These are phyloP conservation scores for Bombyx mori DNA, from an alignment of 1,140 invertebrate genomes.

Conservation along the genomic window DNA sequence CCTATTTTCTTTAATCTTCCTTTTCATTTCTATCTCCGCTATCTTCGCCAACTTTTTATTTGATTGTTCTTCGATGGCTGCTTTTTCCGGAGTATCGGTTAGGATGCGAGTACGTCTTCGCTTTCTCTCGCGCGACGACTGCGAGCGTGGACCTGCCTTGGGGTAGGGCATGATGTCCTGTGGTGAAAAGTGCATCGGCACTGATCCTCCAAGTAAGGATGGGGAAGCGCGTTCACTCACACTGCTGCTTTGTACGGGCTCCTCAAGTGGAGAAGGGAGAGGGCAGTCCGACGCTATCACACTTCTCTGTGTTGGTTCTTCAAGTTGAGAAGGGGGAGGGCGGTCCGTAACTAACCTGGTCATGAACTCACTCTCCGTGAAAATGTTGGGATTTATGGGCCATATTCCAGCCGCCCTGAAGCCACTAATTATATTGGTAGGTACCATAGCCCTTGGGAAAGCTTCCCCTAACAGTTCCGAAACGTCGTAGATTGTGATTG, in stretches of 20 bases:
- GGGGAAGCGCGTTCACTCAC: conserved; percentile 7
- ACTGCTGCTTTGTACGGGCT: conserved; percentile 9
- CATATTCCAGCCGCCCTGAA: conserved; percentile 1
- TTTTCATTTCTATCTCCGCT: conserved; percentile 1
- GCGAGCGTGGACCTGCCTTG: conserved; percentile 6
- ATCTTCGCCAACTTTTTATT: conserved; percentile 7
- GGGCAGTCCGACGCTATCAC: conserved; percentile 9
- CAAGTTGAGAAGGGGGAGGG: conserved; percentile 4
- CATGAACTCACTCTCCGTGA: background rate
- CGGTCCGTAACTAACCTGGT: background rate
- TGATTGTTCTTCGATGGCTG: conserved; percentile 6
- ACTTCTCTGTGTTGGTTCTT: conserved; percentile 12
- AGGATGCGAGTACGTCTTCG: conserved; percentile 1
- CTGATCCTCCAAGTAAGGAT: conserved; percentile 8
- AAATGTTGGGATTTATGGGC: background rate
- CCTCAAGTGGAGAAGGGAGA: conserved; percentile 10
- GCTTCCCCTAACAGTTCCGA: conserved; percentile 14
- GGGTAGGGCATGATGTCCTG: conserved; percentile 6
- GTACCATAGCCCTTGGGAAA: background rate
- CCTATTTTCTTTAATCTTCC: conserved; percentile 7
- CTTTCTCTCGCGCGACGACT: background rate
- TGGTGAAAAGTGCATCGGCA: conserved; percentile 5
- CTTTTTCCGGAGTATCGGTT: conserved; percentile 8
- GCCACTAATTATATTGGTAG: background rate
- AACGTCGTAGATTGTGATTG: conserved; percentile 40